Conservation (phyloP, 37 sponge, comb jelly and placozoan genomes). For the Halisarca cf. caerulea region DNA sequence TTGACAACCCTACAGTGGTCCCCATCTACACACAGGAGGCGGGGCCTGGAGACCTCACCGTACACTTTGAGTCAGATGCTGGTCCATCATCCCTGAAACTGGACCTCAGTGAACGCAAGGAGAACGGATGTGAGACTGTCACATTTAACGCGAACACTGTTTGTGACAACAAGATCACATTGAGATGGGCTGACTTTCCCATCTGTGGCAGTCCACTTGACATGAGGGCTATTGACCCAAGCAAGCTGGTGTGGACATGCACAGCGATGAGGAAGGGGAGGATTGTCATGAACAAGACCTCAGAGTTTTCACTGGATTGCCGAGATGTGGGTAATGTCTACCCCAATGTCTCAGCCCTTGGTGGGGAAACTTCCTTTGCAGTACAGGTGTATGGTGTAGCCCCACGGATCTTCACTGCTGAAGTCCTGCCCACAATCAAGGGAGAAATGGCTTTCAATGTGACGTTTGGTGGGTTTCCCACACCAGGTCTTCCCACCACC, state of each 20-base stretch:
- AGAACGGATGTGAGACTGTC: slow-evolving; percentile 27
- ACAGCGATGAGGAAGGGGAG: background rate
- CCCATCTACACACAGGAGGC: slow-evolving; percentile 47
- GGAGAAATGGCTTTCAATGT: slow-evolving; percentile 14
- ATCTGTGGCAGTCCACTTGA: slow-evolving; percentile 43
- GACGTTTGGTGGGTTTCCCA: slow-evolving; percentile 10
- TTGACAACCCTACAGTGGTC: slow-evolving; percentile 27
- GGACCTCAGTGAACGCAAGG: slow-evolving; percentile 7
- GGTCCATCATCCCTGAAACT: slow-evolving; percentile 16
- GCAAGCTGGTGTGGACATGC: slow-evolving; percentile 16
- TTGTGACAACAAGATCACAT: slow-evolving; percentile 12
- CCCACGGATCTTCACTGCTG: background rate
- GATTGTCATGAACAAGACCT: background rate
- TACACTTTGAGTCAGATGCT: slow-evolving; percentile 31
- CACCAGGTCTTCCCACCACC: background rate
- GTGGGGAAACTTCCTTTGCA: background rate
- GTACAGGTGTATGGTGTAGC: background rate
- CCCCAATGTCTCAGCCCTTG: background rate
- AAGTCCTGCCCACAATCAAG: background rate
- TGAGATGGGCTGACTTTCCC: slow-evolving; percentile 34
- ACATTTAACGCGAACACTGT: background rate
- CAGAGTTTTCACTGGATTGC: slow-evolving; percentile 3
- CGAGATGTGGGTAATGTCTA: slow-evolving; percentile 5
- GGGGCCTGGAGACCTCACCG: slow-evolving; percentile 48
- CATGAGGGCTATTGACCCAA: slow-evolving; percentile 35